Evolutionary conservation across 64 coral and sea anemone genomes (phyloP).

Genomic region (Montipora sp.): DNA sequence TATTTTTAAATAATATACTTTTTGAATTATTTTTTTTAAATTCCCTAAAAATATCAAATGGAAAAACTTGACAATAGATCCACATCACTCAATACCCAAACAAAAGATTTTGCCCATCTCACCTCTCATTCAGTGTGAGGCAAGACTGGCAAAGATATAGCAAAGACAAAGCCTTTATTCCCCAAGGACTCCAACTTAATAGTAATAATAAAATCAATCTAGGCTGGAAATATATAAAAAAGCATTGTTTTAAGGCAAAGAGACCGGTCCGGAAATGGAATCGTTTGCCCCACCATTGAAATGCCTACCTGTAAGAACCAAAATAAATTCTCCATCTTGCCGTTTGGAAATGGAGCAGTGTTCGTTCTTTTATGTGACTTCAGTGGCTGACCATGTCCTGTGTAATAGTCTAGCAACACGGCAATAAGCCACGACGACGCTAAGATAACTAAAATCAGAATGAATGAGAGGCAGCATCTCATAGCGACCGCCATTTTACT

Average conservation of each 20-base stretch:
- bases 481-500: slow-evolving; percentile 62
- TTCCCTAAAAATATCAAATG: too few species aligned
- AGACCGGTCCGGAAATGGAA: slow-evolving; percentile 9
- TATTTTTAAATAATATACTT: too few species aligned
- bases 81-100: too few species aligned
- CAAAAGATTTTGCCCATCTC: too few species aligned
- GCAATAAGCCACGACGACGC: slow-evolving; percentile 86
- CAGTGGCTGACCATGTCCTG: slow-evolving; percentile 68
- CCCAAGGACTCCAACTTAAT: neutral
- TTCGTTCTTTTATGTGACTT: slow-evolving; percentile 69
- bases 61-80: too few species aligned
- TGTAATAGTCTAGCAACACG: slow-evolving; percentile 92
- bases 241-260: neutral
- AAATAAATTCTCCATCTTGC: slow-evolving; percentile 92
- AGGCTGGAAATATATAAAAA: too few species aligned
- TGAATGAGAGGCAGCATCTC: slow-evolving; percentile 77
- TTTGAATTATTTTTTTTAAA: too few species aligned
- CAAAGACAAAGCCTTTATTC: too few species aligned
- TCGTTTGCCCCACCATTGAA: too few species aligned
- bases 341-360: slow-evolving; percentile 83
- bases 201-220: neutral
- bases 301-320: slow-evolving; percentile 94
- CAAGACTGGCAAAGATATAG: too few species aligned
- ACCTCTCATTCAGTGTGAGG: too few species aligned
- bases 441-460: slow-evolving; percentile 75